Evolutionary conservation across 2,113 vertebrate species (phyloP).

Genomic region (Aspiorhynchus laticeps): DNA sequence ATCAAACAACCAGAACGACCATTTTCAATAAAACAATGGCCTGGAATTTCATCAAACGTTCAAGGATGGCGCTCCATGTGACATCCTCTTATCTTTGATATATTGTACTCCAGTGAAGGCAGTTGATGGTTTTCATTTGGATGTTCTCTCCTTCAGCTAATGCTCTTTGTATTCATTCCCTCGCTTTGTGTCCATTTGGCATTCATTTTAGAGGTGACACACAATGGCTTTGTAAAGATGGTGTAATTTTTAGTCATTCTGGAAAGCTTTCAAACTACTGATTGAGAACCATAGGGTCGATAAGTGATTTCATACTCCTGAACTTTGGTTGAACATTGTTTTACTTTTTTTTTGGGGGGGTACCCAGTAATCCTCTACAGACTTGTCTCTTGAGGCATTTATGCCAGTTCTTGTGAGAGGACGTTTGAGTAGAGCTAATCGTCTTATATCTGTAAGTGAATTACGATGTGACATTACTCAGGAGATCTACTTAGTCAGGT

Average conservation of each 20-base stretch:
- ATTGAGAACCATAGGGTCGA: not conserved
- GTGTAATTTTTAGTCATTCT: not conserved
- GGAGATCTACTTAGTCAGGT: conserved; percentile 23
- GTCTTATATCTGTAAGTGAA: conserved; percentile 39
- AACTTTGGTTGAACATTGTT: not conserved
- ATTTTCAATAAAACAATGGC: conserved; percentile 21
- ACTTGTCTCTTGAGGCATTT: conserved; percentile 12
- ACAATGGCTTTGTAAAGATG: not conserved
- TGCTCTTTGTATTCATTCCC: not conserved
- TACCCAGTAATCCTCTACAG: not conserved
- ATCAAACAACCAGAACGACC: not conserved
- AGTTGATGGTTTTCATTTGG: not conserved
- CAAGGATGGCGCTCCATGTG: not conserved
- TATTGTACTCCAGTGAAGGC: not conserved
- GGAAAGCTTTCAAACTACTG: not conserved
- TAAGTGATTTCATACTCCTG: not conserved
- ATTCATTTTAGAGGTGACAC: conserved; percentile 36
- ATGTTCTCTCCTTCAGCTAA: not conserved
- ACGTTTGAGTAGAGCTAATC: conserved; percentile 34
- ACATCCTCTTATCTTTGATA: not conserved
- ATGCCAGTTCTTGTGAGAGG: conserved; percentile 17
- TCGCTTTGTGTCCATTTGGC: conserved; percentile 18
- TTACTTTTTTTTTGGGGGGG: not conserved
- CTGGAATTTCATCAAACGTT: not conserved
- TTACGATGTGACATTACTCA: conserved; percentile 46